Evolutionary conservation across 1,140 invertebrate species (phyloP), one percentile per base, ranked within the genome.

Genomic region (Leptestheria dahalacensis): DNA sequence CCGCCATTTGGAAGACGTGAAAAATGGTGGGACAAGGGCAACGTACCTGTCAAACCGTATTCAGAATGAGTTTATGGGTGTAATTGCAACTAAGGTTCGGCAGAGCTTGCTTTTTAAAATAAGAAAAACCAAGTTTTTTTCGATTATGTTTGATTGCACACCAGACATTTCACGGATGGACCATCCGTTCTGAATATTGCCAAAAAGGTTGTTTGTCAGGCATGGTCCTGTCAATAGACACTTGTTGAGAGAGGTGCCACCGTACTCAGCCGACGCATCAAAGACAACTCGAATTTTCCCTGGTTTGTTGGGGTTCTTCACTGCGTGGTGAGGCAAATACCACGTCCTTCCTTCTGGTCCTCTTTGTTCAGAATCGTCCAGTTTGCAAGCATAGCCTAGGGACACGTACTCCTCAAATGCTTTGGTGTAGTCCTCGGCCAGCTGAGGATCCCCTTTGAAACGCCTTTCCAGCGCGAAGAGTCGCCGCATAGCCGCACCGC

Each of bases 101-200:
- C 49, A 21, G n/a, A 33, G 23, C 20, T 62, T 65, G 33, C 29
- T 58, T 64, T 48, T 41, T 24, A 33, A 41, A 53, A 25, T 1
- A n/a, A 20, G 26, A 1, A 24, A 56, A 15, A n/a, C 48, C 3
- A 63, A 63, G 56, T 64, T 65, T 26, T 56, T 59, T 57, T 60
- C 61, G n/a, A 59, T 65, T 24, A 56, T 60, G 23, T 59, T 63
- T 33, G 55, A 63, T 53, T 62, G 63, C 53, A 65, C 61, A 24
- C 64, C 64, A 20, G 64, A 65, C 21, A 10, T 61, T 41, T 51
- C 46, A 33, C 57, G 62, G 29, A 48, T 48, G 21, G 61, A 64
- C 24, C 56, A 62, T n/a, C n/a, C n/a, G n/a, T n/a, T n/a, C n/a
- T n/a, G n/a, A n/a, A n/a, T n/a, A n/a, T n/a, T n/a, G n/a, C n/a